Conservation (phyloP, 2,113 vertebrate species). For the Cyprichromis sp. region DNA sequence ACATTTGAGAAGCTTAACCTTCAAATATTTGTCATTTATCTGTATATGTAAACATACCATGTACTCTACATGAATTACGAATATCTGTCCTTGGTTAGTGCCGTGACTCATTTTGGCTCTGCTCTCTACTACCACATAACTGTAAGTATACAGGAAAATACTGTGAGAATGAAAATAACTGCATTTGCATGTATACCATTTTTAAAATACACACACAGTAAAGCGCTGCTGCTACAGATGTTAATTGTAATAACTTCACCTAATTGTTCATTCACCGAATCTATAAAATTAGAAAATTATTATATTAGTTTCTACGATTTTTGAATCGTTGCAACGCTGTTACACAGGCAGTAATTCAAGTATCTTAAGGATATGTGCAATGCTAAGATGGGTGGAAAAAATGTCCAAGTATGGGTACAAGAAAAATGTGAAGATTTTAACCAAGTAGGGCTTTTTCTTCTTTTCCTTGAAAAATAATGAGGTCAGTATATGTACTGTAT, state of each 20-base stretch:
- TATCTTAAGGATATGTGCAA: background rate
- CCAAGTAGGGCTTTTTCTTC: background rate
- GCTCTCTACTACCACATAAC: background rate
- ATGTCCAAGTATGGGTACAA: background rate
- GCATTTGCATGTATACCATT: background rate
- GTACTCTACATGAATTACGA: background rate
- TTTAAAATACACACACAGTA: background rate
- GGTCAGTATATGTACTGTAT: background rate
- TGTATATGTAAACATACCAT: background rate
- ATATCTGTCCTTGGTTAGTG: background rate
- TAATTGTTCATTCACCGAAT: background rate
- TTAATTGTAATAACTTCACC: background rate
- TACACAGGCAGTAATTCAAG: background rate
- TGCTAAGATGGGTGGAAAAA: background rate
- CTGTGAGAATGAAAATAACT: background rate
- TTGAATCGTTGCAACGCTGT: background rate
- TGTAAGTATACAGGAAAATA: background rate
- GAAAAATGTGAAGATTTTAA: background rate
- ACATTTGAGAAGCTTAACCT: background rate
- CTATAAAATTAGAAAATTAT: background rate
- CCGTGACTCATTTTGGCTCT: background rate
- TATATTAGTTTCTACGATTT: background rate
- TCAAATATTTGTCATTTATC: background rate
- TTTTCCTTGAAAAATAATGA: background rate
- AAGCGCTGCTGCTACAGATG: background rate